Evolutionary conservation across 1,140 invertebrate genomes (phyloP), one percentile per base, ranked within the genome.

Genomic region (Panagrolaimus sp.): DNA sequence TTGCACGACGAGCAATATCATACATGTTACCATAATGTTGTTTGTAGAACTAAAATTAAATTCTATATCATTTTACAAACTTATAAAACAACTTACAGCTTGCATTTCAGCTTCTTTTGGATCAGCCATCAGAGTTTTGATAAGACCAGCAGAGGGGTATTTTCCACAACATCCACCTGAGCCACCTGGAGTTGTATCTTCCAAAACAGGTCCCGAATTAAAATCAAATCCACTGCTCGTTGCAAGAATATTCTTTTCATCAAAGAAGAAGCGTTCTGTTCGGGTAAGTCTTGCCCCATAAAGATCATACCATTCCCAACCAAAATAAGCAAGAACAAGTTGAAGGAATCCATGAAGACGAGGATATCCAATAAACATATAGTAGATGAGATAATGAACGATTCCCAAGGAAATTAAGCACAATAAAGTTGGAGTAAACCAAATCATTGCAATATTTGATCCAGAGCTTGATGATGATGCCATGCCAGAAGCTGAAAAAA

Each of bases 191-290:
- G 66, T 68, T 15, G 46, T 68, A 17, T 68, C 66, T n/a, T 63
- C 46, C 0, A 65, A 7, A n/a, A 68, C 52, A 5, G 66, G 66
- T 12, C 52, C 17, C 9, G 58, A 28, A 44, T 68, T 65, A 26
- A 68, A 68, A 14, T 68, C 46, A 43, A 68, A 68, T 4, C 10
- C 46, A n/a, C 58, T 44, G n/a, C 32, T 55, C 47, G 66, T 68
- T 28, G n/a, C 66, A 17, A 68, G 46, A 17, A 68, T 68, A 44
- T 68, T 68, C 38, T 32, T 63, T 44, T 68, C 66, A 26, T 68
- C 66, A 44, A 68, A 68, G 66, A 65, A 68, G 47, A 52, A n/a
- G n/a, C 26, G 17, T 10, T 52, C 48, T 7, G 48, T 52, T 7
- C 48, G 48, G 8, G 48, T 52, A 8, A 52, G 48, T 21, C 48